phyloP scores from a whole-genome alignment of 2,797 vertebrate genomes.

The Bothrops alternatus region DNA sequence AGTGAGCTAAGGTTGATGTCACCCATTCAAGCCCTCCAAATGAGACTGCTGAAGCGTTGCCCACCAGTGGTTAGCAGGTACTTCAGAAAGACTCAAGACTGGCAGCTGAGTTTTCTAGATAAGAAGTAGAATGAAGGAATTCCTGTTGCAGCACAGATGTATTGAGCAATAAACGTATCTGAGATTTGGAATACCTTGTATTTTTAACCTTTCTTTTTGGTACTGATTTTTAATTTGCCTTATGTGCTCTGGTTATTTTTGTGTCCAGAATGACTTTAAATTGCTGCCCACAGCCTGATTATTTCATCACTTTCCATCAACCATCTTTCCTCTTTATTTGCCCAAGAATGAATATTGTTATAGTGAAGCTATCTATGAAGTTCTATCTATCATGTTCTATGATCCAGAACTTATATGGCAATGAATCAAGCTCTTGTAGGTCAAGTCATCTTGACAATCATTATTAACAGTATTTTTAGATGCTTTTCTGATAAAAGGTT shows the following conservation, averaged over 20 bases:
- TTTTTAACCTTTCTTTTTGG: not conserved
- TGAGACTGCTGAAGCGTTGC: not conserved
- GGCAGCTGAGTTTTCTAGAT: not conserved
- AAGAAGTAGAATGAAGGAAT: not conserved
- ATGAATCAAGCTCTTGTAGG: not conserved
- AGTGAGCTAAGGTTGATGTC: not conserved
- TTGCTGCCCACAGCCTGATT: not conserved
- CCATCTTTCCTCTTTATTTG: not conserved
- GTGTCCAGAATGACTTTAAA: not conserved
- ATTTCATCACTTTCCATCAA: not conserved
- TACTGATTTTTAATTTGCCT: not conserved
- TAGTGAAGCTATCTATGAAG: not conserved
- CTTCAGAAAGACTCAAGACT: not conserved
- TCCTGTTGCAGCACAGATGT: not conserved
- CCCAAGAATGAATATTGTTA: not conserved
- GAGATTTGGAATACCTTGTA: not conserved
- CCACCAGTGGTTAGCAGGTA: not conserved
- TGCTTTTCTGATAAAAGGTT: not conserved
- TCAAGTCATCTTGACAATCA: not conserved
- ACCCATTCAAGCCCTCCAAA: not conserved
- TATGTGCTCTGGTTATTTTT: not conserved
- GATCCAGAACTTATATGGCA: not conserved
- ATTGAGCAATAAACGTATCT: not conserved
- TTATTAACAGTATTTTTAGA: not conserved
- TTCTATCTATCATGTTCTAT: not conserved